phyloP scores from a whole-genome alignment of 2,888 invertebrate species.

The Nephrotoma flavescens region DNA sequence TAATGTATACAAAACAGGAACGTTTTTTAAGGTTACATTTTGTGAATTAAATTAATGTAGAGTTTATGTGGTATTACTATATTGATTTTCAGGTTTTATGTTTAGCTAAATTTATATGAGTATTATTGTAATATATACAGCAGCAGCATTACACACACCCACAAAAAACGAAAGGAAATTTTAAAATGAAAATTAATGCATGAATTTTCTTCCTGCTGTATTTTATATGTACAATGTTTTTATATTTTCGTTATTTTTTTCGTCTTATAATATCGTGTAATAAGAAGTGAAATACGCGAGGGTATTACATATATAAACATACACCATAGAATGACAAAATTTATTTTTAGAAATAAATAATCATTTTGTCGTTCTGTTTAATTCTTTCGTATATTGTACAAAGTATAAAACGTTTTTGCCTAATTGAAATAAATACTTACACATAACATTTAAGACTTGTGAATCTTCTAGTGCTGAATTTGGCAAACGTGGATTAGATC shows the following conservation, averaged over 20 bases:
- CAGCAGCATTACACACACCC: neutral
- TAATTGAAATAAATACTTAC: constrained; percentile 44
- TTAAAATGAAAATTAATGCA: neutral
- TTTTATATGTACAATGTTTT: neutral
- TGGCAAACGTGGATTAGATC: constrained; percentile 66
- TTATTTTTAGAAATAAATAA: neutral
- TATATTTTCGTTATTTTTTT: neutral
- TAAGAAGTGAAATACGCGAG: neutral
- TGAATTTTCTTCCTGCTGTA: neutral
- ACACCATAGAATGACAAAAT: neutral
- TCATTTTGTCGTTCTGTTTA: neutral
- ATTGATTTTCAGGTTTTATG: neutral
- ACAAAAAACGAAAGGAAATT: neutral
- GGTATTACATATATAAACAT: neutral
- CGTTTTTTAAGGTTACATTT: neutral
- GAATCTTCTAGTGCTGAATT: constrained; percentile 66
- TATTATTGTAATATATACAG: neutral
- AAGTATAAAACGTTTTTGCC: neutral
- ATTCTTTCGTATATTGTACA: neutral
- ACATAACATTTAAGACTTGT: constrained; percentile 71
- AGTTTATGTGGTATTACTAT: neutral
- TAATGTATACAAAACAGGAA: neutral
- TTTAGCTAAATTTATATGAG: neutral
- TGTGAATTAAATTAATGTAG: neutral
- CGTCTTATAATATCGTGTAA: neutral